Evolutionary conservation across 2,113 vertebrate genomes (phyloP).

Genomic region (Nyctibius bracteatus): DNA sequence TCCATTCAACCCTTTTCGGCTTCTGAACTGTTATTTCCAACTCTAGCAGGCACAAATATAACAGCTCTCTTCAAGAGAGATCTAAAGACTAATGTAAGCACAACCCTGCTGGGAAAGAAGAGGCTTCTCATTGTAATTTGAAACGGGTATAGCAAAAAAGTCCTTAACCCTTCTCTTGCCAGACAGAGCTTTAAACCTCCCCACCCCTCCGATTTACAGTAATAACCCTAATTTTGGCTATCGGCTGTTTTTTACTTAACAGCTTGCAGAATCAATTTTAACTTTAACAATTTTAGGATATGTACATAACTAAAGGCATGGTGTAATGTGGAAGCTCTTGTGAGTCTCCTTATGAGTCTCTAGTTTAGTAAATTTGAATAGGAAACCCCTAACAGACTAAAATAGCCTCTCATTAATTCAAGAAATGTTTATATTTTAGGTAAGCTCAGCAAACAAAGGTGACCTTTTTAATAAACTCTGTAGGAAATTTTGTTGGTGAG

Average conservation of each 20-base stretch:
- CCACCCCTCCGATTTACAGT: neutral
- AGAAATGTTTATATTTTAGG: conserved; percentile 28
- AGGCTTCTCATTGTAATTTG: conserved; percentile 99
- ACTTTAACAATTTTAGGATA: neutral
- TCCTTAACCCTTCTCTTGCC: conserved; percentile 80
- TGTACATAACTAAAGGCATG: neutral
- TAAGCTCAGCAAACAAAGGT: conserved; percentile 24
- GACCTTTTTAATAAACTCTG: conserved; percentile 17
- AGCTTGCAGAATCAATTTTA: neutral
- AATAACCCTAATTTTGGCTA: neutral
- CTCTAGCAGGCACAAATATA: conserved; percentile 89
- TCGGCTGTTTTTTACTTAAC: neutral
- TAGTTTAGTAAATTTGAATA: neutral
- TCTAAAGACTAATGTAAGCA: conserved; percentile 93
- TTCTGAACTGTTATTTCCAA: conserved; percentile 83
- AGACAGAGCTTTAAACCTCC: conserved; percentile 57
- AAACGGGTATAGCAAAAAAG: conserved; percentile 85
- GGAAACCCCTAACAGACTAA: neutral
- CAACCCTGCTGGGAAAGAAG: conserved; percentile 92
- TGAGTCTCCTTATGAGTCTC: neutral
- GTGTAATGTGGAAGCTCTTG: neutral
- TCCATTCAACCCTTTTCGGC: conserved; percentile 75
- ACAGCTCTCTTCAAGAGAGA: conserved; percentile 83
- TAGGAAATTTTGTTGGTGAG: neutral
- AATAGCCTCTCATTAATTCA: conserved; percentile 12